A percentile compares a stretch with the other conserved stretches of the same genome.
Conservation (phyloP, 1,140 invertebrate species). For the Zaprionus vittiger region DNA sequence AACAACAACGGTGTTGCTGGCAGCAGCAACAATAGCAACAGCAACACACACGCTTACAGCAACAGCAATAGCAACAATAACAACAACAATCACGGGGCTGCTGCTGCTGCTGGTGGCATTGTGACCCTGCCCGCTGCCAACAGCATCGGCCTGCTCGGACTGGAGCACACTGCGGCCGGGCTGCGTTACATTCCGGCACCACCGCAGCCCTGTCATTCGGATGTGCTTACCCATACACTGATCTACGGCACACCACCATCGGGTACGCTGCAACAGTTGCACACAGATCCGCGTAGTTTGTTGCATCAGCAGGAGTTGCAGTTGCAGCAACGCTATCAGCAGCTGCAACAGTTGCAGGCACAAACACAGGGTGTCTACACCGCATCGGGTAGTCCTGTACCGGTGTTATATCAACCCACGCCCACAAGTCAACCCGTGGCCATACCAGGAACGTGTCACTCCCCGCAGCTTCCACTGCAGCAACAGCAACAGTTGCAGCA, state of each 20-base stretch:
- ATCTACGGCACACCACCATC: conserved; percentile 79
- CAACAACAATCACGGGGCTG: conserved; percentile 21
- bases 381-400: conserved; percentile 55
- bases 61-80: conserved; percentile 24
- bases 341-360: conserved; percentile 77
- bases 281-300: conserved; percentile 72
- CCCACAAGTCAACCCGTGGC: conserved; percentile 63
- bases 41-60: conserved; percentile 2
- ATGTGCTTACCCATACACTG: conserved; percentile 77
- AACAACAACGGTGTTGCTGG: conserved; percentile 19
- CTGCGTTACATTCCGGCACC: conserved; percentile 57
- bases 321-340: conserved; percentile 79
- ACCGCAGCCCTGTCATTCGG: conserved; percentile 57
- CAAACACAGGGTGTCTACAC: conserved; percentile 77
- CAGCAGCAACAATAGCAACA: conserved; percentile 39
- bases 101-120: conserved; percentile 39
- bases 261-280: conserved; percentile 60
- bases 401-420: conserved; percentile 55
- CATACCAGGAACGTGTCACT: conserved; percentile 63
- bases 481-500: conserved; percentile 18
- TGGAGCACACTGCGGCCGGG: conserved; percentile 69
- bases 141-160: conserved; percentile 52
- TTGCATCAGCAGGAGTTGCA: conserved; percentile 80
- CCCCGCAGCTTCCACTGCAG: conserved; percentile 26
- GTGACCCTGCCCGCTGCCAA: conserved; percentile 67